Conservation (phyloP, 2,888 invertebrate genomes). For the Cephus spinipes region DNA sequence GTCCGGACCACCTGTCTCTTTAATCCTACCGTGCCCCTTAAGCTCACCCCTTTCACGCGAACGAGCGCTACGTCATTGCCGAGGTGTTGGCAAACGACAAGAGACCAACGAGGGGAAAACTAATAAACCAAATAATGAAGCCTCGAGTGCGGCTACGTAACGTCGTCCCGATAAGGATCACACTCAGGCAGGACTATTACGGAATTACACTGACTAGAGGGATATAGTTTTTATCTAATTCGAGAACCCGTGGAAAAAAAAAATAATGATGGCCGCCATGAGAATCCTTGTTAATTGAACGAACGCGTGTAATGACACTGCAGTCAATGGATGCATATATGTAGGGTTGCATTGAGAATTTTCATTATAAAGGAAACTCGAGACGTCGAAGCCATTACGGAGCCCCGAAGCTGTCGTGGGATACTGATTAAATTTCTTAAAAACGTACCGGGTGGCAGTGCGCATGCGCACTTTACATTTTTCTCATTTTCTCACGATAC, state of each 20-base stretch:
- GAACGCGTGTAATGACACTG: not conserved
- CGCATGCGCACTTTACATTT: not conserved
- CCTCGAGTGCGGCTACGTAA: not conserved
- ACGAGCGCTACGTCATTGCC: slow-evolving; percentile 15
- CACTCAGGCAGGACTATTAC: not conserved
- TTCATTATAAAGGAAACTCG: not conserved
- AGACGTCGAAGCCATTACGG: not conserved
- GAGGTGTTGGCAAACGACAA: not conserved
- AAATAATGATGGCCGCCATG: not conserved
- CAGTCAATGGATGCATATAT: not conserved
- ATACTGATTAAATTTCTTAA: not conserved
- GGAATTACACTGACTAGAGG: not conserved
- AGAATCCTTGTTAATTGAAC: not conserved
- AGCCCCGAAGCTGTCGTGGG: not conserved
- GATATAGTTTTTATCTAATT: not conserved
- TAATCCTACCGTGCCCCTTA: slow-evolving; percentile 40
- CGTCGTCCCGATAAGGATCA: not conserved
- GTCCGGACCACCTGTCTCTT: slow-evolving; percentile 57
- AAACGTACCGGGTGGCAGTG: not conserved
- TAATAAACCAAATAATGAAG: not conserved
- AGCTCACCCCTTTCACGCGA: slow-evolving; percentile 17
- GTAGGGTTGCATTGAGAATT: not conserved
- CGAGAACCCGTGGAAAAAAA: no score
- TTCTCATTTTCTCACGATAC: not conserved
- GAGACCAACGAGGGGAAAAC: not conserved